Percentiles rank a stretch among this genome's conserved stretches.
These are phyloP conservation scores for Eulimnadia texana DNA, from an alignment of 1,140 invertebrate genomes.

Conservation along the genomic window DNA sequence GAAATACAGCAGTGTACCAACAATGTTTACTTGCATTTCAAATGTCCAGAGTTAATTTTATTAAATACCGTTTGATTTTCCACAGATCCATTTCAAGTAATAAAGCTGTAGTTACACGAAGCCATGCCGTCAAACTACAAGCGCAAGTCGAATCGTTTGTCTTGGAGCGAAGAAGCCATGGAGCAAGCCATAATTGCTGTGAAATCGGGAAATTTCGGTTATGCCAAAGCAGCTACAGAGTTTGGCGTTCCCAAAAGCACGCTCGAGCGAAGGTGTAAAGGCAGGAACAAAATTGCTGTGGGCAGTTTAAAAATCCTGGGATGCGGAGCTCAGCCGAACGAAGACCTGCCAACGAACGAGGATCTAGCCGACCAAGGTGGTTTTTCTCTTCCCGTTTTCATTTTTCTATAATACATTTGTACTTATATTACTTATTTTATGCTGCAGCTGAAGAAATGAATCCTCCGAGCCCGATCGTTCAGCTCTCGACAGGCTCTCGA, in stretches of 20 bases:
- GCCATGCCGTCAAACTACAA: background rate
- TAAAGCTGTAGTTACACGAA: background rate
- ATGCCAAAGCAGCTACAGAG: background rate
- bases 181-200: background rate
- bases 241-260: background rate
- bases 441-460: background rate
- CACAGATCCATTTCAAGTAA: too few relatives aligned
- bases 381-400: background rate
- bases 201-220: background rate
- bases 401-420: too few relatives aligned
- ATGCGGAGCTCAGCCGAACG: background rate
- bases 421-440: too few relatives aligned
- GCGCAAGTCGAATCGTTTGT: background rate
- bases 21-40: too few relatives aligned
- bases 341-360: too few relatives aligned
- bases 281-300: background rate
- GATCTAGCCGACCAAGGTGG: too few relatives aligned
- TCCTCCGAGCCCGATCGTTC: background rate
- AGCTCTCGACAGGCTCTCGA: background rate
- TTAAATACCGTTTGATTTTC: too few relatives aligned
- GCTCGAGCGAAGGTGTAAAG: background rate
- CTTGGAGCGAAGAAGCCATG: background rate
- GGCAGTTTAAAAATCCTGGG: background rate
- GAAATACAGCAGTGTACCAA: too few relatives aligned
- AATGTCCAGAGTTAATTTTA: too few relatives aligned